Percentiles rank a stretch among this genome's conserved stretches.
Conservation (phyloP, 2,113 vertebrate genomes). For the Burhinus bistriatus region DNA sequence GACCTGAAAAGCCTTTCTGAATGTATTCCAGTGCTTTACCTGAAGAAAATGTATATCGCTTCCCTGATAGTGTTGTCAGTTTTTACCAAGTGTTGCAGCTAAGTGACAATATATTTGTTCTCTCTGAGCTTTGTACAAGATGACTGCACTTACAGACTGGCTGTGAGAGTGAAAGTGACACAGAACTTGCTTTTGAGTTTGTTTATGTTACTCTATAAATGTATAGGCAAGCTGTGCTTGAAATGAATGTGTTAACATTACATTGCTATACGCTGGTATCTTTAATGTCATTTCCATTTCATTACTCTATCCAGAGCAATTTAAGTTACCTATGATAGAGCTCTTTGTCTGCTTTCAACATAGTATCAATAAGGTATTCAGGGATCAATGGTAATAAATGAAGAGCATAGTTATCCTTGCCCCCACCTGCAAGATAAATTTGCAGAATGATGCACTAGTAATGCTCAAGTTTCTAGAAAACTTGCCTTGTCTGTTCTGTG, state of each 20-base stretch:
- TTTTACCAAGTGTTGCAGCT: not conserved
- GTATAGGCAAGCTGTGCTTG: not conserved
- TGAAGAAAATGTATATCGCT: not conserved
- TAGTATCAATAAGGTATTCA: not conserved
- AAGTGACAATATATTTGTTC: slow-evolving; percentile 41
- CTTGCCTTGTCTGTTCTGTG: not conserved
- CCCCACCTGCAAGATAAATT: not conserved
- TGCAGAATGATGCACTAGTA: not conserved
- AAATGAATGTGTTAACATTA: not conserved
- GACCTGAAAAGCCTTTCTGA: not conserved
- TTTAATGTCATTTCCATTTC: slow-evolving; percentile 44
- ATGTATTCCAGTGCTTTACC: not conserved
- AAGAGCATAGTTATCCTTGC: not conserved
- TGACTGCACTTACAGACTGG: not conserved
- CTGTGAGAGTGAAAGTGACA: slow-evolving; percentile 37
- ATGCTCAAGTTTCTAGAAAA: not conserved
- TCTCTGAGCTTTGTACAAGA: not conserved
- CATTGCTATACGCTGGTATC: not conserved
- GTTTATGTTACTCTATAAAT: not conserved
- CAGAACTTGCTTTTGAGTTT: slow-evolving; percentile 23
- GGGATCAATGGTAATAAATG: not conserved
- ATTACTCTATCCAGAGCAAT: slow-evolving; percentile 30
- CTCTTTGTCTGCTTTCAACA: not conserved
- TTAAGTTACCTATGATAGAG: not conserved
- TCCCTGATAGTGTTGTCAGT: slow-evolving; percentile 32